Evolutionary conservation across 1,140 invertebrate species (phyloP), one percentile per base, ranked within the genome.

Genomic region (Antheraea mylitta): DNA sequence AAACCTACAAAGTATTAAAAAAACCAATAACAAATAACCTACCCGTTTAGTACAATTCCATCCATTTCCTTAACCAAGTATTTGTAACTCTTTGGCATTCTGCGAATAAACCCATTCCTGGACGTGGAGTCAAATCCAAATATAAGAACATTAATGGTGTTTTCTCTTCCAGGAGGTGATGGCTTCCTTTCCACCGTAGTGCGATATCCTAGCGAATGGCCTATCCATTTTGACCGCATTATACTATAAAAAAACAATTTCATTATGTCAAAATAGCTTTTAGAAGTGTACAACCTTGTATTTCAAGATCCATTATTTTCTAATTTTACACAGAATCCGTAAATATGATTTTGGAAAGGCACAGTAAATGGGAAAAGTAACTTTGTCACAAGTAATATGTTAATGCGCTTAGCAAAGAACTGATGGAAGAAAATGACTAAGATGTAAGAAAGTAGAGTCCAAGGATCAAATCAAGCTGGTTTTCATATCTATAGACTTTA

Each of bases 51-150:
- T 7, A 98, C 93, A 13, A 95, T 89, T 6, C 95, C 95, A 22
- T 94, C 91, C n/a, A 98, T 85, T 9, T 92, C 83, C 13, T 97
- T 91, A 0, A 93, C 95, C 37, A 99, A 90, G 82, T 96, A 97
- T 22, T 94, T 92, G 79, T 97, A 96, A 9, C 96, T 96, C 74
- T 96, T 95, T 2, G 98, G 98, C 61, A 99, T 91, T 79, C 97
- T 96, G 45, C 98, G 93, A 30, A 97, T 95, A 81, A 98, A 98
- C 0, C 96, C 96, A 86, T 98, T 96, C 58, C 96, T 93, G 0
- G 98, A 98, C 0, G 99, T 89, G 0, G 98, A 99, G 90, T 99
- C 98, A 85, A 98, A 97, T 0, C 97, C 98, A 69, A 98, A 95
- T 93, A 99, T 97, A 0, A 98, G 83, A 0, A 99, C 95, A 82